Evolutionary conservation across 2,888 invertebrate species (phyloP), one percentile per base, ranked within the genome.

Genomic region (Ophion ventricosus): DNA sequence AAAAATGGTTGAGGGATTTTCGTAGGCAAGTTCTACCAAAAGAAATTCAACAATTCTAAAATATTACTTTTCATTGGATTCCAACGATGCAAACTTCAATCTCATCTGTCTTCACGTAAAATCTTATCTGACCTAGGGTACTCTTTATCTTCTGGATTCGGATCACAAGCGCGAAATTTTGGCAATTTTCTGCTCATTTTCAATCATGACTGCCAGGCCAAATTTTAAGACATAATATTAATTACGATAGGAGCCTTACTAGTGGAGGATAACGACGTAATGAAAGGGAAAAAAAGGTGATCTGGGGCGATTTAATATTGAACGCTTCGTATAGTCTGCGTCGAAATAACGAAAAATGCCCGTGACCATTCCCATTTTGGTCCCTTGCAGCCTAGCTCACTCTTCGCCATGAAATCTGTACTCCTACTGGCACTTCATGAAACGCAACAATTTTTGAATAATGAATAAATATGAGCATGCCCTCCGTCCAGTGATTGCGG

Each of bases 401-500:
- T 11, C 43, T 77, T 43, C n/a, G 23, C 67, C 43, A n/a, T 10
- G 43, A 77, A 63, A 78, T 59, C 56, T 64, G 25, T 75, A 59
- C 63, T 63, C 69, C 64, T 40, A 54, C 20, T 56, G 73, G 64
- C 40, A 70, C 64, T 77, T 78, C 78, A 72, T 75, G 78, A 81
- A 81, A 84, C 82, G 25, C 84, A 75, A 80, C 80, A 77, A 84
- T 84, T 84, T 72, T 78, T 69, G 49, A 78, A 84, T 78, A 81
- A 81, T 81, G 73, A 84, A 84, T 84, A 84, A 84, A 84, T 84
- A 84, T 84, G 83, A 80, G 77, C 63, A 80, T 54, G 49, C 40
- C 56, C 49, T 69, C 56, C 26, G 61, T 56, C 67, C 40, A 25
- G 26, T 57, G 72, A 64, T 75, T 49, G 66, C 43, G 57, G 10